A percentile compares a stretch with the other conserved stretches of the same genome.
These are phyloP conservation scores for Pilophorus perplexus DNA, from an alignment of 2,888 invertebrate species.

Conservation along the genomic window DNA sequence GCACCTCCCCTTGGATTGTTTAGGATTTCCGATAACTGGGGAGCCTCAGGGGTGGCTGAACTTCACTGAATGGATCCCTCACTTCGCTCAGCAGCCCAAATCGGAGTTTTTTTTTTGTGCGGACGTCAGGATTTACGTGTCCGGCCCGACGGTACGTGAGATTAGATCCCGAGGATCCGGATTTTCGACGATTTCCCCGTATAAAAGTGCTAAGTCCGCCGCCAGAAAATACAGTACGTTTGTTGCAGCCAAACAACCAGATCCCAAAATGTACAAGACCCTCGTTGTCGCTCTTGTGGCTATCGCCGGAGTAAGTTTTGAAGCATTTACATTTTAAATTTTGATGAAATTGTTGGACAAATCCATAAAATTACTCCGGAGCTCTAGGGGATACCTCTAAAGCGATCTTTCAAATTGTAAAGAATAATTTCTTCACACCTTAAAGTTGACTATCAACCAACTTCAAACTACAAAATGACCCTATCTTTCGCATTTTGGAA, in stretches of 20 bases:
- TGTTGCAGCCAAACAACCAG: constrained; percentile 6
- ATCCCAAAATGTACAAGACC: constrained; percentile 31
- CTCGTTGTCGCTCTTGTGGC: constrained; percentile 34
- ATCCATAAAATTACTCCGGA: too few relatives aligned
- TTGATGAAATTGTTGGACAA: too few relatives aligned
- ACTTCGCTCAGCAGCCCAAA: not conserved
- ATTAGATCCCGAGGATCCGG: not conserved
- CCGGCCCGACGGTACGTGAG: constrained; percentile 23
- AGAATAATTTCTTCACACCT: too few relatives aligned
- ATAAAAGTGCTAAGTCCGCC: constrained; percentile 34
- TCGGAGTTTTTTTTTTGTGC: not conserved
- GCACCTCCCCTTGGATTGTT: too few relatives aligned
- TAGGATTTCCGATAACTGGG: too few relatives aligned
- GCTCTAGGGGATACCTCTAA: too few relatives aligned
- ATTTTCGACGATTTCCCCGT: constrained; percentile 1
- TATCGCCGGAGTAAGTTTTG: constrained; percentile 29
- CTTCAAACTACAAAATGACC: too few relatives aligned
- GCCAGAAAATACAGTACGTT: constrained; percentile 34
- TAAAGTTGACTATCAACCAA: too few relatives aligned
- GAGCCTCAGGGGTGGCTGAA: not conserved
- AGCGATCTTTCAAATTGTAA: too few relatives aligned
- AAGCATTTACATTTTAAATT: too few relatives aligned
- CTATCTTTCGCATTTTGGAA: too few relatives aligned
- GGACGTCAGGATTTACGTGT: constrained; percentile 22
- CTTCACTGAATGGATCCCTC: not conserved